These are phyloP conservation scores for Palloptera scutellata DNA, from an alignment of 2,888 invertebrate species.

Conservation along the genomic window DNA sequence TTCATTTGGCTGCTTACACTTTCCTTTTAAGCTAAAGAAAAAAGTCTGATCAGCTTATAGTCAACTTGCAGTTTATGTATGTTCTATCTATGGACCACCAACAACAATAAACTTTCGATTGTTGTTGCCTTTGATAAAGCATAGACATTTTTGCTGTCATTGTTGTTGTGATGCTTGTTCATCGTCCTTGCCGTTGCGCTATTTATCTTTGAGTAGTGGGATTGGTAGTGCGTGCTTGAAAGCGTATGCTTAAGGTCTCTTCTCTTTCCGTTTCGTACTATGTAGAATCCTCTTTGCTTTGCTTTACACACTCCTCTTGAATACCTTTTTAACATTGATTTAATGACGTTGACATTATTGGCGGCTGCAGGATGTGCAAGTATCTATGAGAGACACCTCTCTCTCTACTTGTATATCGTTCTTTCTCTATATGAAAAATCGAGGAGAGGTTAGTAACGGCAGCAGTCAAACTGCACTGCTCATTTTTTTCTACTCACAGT, in stretches of 20 bases:
- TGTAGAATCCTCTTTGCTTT: not conserved
- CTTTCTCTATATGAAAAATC: not conserved
- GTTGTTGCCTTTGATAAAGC: too few species aligned
- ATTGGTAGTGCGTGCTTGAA: not conserved
- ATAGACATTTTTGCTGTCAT: too few species aligned
- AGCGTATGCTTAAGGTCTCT: conserved; percentile 8
- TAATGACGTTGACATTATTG: conserved; percentile 58
- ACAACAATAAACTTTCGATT: too few species aligned
- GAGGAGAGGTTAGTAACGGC: not conserved
- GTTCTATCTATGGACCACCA: too few species aligned
- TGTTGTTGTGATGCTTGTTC: not conserved
- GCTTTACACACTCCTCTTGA: conserved; percentile 27
- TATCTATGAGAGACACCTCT: not conserved
- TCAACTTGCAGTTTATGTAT: too few species aligned
- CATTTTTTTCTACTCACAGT: conserved; percentile 6
- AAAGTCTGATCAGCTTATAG: too few species aligned
- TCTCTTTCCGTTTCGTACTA: conserved; percentile 14
- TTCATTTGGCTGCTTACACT: too few species aligned
- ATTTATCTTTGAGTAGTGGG: too few species aligned
- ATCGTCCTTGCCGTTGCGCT: not conserved
- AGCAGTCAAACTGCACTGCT: not conserved
- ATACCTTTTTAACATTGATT: conserved; percentile 58
- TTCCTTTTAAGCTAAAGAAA: too few species aligned
- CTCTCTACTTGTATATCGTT: not conserved
- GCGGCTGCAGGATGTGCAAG: conserved; percentile 7